phyloP scores from a whole-genome alignment of 2,113 vertebrate genomes.

The Danionella cerebrum region DNA sequence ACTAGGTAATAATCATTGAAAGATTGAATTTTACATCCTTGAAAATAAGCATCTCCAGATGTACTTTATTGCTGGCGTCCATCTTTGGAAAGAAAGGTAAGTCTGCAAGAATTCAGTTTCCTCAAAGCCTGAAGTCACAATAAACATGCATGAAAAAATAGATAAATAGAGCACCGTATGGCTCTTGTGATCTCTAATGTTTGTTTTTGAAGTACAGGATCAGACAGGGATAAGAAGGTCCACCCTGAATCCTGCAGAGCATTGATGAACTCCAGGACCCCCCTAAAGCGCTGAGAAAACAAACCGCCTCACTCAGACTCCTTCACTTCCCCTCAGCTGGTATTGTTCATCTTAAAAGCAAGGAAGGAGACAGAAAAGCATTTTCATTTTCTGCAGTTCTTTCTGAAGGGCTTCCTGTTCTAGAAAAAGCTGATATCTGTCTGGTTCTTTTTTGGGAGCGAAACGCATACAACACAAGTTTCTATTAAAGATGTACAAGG shows the following conservation, averaged over 20 bases:
- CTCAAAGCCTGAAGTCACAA: not conserved
- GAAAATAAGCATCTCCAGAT: too few relatives aligned
- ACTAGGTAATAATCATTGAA: too few relatives aligned
- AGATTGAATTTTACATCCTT: too few relatives aligned
- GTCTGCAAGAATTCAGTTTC: not conserved
- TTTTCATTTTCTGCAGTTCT: not conserved
- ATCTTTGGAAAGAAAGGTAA: not conserved
- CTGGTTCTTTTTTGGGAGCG: not conserved
- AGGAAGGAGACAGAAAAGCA: not conserved
- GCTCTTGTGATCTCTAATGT: not conserved
- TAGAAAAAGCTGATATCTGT: not conserved
- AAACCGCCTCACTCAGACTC: slow-evolving; percentile 16
- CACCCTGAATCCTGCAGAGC: not conserved
- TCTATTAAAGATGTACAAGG: too few relatives aligned
- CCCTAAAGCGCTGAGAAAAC: slow-evolving; percentile 9
- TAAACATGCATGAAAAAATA: not conserved
- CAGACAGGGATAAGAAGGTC: slow-evolving; percentile 34
- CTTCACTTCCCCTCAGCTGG: slow-evolving; percentile 1
- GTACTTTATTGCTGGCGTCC: not conserved
- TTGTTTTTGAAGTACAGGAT: slow-evolving; percentile 46
- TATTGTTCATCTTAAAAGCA: slow-evolving; percentile 18
- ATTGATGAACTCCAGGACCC: slow-evolving; percentile 9
- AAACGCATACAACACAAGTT: not conserved
- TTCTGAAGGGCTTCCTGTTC: not conserved
- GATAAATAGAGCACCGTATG: not conserved